phyloP scores from a whole-genome alignment of 1,140 invertebrate species.

The Scaptomyza pallida region DNA sequence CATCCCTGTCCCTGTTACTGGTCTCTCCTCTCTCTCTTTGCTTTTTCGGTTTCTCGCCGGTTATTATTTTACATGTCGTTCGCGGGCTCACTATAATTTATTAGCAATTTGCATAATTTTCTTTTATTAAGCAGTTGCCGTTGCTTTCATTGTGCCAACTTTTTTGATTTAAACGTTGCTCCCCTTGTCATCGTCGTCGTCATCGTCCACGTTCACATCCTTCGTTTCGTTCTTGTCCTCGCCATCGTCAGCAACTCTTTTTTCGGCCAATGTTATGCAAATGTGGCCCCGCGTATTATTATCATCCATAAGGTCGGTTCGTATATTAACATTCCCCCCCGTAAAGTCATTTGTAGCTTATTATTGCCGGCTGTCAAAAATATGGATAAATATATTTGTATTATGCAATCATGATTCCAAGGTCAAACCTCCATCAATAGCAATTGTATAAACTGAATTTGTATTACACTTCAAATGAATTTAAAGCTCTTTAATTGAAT shows the following conservation, averaged over 20 bases:
- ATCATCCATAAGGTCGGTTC: conserved; percentile 53
- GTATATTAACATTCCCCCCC: conserved; percentile 54
- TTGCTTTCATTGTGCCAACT: conserved; percentile 54
- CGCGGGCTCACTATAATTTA: conserved; percentile 80
- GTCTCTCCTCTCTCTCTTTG: conserved; percentile 9
- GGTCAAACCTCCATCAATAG: conserved; percentile 3
- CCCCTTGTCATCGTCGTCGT: background rate
- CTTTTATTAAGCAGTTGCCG: conserved; percentile 73
- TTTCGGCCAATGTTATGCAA: conserved; percentile 73
- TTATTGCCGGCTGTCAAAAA: conserved; percentile 55
- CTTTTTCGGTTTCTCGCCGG: conserved; percentile 18
- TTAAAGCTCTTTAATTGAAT: conserved; percentile 6
- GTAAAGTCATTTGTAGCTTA: conserved; percentile 56
- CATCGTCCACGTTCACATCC: conserved; percentile 39
- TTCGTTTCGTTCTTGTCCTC: background rate
- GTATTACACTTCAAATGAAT: background rate
- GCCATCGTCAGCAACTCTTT: conserved; percentile 68
- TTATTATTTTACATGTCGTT: conserved; percentile 82
- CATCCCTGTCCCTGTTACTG: conserved; percentile 21
- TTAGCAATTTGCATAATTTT: conserved; percentile 83
- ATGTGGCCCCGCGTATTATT: conserved; percentile 57
- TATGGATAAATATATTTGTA: conserved; percentile 20
- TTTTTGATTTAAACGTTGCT: conserved; percentile 56
- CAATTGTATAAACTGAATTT: conserved; percentile 3
- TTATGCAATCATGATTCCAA: conserved; percentile 8